Conservation (phyloP, 2,888 invertebrate species). For the Nemotelus pantherinus region DNA sequence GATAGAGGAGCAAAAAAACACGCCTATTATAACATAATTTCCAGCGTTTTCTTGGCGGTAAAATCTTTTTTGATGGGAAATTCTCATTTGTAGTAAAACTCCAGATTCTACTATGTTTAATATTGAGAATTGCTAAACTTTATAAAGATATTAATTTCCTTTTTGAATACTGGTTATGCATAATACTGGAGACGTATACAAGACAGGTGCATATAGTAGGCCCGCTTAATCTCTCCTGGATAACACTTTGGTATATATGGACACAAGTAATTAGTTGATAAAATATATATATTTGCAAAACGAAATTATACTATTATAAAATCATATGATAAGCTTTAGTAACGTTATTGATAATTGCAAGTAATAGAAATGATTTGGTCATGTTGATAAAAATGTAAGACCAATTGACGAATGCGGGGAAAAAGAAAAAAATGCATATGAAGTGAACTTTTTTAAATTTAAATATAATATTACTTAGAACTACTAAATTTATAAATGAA, state of each 20-base stretch:
- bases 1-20: no score
- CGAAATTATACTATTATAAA: conserved; percentile 46
- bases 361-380: conserved; percentile 37
- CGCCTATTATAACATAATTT: no score
- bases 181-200: no score
- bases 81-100: not conserved
- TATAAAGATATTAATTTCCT: not conserved
- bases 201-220: no score
- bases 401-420: not conserved
- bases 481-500: conserved; percentile 35
- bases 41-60: no score
- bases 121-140: no score
- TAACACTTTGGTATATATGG: not conserved
- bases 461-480: conserved; percentile 12
- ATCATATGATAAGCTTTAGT: conserved; percentile 54
- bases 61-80: not conserved
- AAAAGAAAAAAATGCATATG: conserved; percentile 15
- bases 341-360: conserved; percentile 43
- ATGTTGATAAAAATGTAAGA: conserved; percentile 30
- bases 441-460: conserved; percentile 41
- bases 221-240: no score
- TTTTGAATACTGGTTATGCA: not conserved
- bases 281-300: conserved; percentile 39
- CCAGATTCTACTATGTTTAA: no score
- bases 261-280: conserved; percentile 27